Conservation (phyloP, 2,113 vertebrate species). For the Rynchops niger region DNA sequence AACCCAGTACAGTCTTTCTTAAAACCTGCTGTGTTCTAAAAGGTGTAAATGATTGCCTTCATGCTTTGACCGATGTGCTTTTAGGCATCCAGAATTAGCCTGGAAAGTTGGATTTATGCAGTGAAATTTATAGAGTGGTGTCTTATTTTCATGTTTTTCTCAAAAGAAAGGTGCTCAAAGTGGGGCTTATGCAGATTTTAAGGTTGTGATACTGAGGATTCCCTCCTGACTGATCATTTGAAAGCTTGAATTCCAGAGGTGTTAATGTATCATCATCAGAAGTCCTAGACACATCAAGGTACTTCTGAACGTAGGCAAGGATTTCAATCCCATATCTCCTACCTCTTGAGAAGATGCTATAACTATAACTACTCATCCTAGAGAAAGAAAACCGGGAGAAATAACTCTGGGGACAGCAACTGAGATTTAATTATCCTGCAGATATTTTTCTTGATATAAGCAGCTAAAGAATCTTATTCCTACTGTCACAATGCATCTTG, state of each 20-base stretch:
- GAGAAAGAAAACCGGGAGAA: not conserved
- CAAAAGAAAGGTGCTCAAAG: not conserved
- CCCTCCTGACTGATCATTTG: not conserved
- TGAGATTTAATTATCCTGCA: not conserved
- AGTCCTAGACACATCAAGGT: not conserved
- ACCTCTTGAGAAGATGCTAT: not conserved
- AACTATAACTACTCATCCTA: not conserved
- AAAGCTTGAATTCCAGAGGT: not conserved
- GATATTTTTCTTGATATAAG: not conserved
- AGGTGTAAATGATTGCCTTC: not conserved
- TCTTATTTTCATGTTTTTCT: not conserved
- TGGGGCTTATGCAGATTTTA: not conserved
- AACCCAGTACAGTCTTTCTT: not conserved
- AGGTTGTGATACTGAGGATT: not conserved
- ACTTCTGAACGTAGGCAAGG: not conserved
- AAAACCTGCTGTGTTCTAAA: not conserved
- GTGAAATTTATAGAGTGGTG: not conserved
- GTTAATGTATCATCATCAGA: not conserved
- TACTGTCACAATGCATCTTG: not conserved
- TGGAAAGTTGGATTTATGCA: not conserved
- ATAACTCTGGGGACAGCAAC: not conserved
- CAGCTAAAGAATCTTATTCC: not conserved
- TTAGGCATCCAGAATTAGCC: not conserved
- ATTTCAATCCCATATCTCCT: not conserved
- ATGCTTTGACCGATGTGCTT: not conserved